phyloP scores from a whole-genome alignment of 1,140 invertebrate genomes.

The Polyergus mexicanus region DNA sequence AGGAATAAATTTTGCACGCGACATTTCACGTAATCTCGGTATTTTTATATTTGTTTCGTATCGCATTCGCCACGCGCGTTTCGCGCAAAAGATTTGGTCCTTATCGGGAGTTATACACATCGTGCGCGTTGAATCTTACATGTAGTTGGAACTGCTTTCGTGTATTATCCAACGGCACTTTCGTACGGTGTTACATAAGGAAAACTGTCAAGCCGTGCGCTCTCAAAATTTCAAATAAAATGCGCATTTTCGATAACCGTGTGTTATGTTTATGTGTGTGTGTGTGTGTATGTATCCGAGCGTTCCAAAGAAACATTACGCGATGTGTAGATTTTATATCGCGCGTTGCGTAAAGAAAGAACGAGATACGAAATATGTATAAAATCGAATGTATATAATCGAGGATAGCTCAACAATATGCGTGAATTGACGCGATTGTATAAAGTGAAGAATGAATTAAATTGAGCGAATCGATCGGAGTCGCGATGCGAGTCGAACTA shows the following conservation, averaged over 20 bases:
- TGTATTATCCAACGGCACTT: slow-evolving; percentile 29
- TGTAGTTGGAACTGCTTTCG: slow-evolving; percentile 3
- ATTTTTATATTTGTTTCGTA: neutral
- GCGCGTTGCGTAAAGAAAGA: neutral
- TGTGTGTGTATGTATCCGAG: neutral
- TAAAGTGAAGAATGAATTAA: slow-evolving; percentile 29
- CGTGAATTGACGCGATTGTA: slow-evolving; percentile 30
- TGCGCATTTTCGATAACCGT: neutral
- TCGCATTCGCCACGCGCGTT: neutral
- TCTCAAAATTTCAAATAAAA: slow-evolving; percentile 12
- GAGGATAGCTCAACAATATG: neutral
- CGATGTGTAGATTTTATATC: neutral
- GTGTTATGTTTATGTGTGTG: neutral
- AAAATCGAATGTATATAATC: neutral
- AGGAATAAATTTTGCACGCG: neutral
- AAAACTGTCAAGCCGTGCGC: slow-evolving; percentile 6
- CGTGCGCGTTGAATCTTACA: slow-evolving; percentile 21
- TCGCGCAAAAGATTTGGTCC: neutral
- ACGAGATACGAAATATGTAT: neutral
- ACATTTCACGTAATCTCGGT: slow-evolving; percentile 3
- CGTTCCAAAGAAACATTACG: neutral
- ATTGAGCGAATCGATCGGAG: neutral
- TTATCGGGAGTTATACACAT: slow-evolving; percentile 23
- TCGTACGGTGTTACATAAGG: neutral
- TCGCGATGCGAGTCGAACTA: neutral